Base-by-base conservation (phyloP, 1,140 invertebrate species). In the Nomia melanderi region DNA sequence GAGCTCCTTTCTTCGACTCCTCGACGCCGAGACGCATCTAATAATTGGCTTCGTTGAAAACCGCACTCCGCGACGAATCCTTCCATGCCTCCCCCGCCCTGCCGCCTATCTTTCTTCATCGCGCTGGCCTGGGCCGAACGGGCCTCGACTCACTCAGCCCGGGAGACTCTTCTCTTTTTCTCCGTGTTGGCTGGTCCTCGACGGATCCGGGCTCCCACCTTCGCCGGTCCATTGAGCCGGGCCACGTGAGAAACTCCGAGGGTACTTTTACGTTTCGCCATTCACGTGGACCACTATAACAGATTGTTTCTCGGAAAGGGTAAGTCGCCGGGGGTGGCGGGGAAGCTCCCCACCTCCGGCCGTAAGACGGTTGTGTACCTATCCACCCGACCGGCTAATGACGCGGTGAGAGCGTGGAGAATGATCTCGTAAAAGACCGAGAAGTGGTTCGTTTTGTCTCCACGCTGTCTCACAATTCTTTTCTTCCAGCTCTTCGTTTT, bases 21-120 rank as follows among this genome's bases (percentile, higher is more conserved):
- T 71, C 56, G 82, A 33, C 78, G n/a, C 73, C 75, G 79, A 75
- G 75, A 90, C 90, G 87, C 90, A 87, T 92, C 89, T 92, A 91
- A 92, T 92, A 92, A 92, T 92, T 92, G 91, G 86, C 88, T 91
- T 88, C 88, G 91, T 92, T 92, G 90, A 92, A 92, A 92, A 91
- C 86, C 91, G 89, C 90, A 91, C 90, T 89, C 86, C 91, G 91
- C 91, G 90, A 92, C 91, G 90, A 92, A 92, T 92, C 89, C 84
- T 85, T 82, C 82, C 87, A n/a, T 79, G 79, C 74, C 84, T 80
- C 73, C 76, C 82, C 79, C 41, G 0, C 41, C 41, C 41, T 44
- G 20, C 20, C 41, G 41, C 27, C 69, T 53, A 83, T 77, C 85
- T 83, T 83, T 84, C 57, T 77, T 73, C 72, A 20, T 75, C 65